Evolutionary conservation across 2,797 vertebrate genomes (phyloP).

Genomic region (Enteromius trimaculatus): DNA sequence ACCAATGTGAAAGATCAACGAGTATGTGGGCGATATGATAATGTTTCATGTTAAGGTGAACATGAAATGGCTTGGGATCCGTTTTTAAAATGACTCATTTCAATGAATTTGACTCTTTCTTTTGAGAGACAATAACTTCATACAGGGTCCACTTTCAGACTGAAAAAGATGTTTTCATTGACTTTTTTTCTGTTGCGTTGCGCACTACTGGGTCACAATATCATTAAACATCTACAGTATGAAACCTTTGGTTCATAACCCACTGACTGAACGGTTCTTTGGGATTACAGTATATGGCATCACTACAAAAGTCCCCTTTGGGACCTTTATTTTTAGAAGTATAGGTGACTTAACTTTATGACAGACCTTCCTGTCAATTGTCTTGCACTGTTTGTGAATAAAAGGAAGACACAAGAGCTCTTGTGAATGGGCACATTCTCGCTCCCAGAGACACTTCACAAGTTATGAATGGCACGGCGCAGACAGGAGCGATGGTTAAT

Average conservation of each 20-base stretch:
- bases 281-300: not conserved
- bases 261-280: not conserved
- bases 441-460: constrained; percentile 11
- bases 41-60: too few relatives aligned
- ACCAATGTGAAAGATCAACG: too few relatives aligned
- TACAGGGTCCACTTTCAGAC: too few relatives aligned
- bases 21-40: too few relatives aligned
- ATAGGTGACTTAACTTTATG: not conserved
- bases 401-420: constrained; percentile 26
- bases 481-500: not conserved
- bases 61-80: too few relatives aligned
- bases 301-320: not conserved
- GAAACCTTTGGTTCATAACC: not conserved
- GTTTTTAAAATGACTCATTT: too few relatives aligned
- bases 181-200: not conserved
- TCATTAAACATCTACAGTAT: not conserved
- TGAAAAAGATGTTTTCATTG: too few relatives aligned
- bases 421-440: constrained; percentile 29
- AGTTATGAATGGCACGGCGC: constrained; percentile 36
- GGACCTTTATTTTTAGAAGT: not conserved
- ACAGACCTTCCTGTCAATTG: constrained; percentile 1
- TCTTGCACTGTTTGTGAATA: not conserved
- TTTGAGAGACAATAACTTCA: too few relatives aligned
- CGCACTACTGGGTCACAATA: not conserved
- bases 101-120: too few relatives aligned